Evolutionary conservation across 2,888 invertebrate genomes (phyloP).

Genomic region (Lottia gigantea): DNA sequence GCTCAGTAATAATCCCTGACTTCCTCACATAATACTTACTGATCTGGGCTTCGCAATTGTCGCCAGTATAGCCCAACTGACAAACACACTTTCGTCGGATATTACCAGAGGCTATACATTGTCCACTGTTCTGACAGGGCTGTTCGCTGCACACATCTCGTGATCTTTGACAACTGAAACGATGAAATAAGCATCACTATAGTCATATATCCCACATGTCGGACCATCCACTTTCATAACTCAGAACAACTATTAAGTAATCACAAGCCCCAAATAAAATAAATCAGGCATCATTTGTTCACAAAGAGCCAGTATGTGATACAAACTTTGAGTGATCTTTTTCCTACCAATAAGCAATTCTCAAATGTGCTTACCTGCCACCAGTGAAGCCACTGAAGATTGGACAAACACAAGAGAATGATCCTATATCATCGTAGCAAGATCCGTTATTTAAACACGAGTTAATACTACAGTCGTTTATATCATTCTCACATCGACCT

Average conservation of each 20-base stretch:
- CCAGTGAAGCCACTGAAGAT: conserved; percentile 39
- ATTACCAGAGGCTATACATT: conserved; percentile 39
- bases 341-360: too few species aligned
- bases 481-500: conserved; percentile 33
- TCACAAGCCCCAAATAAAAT: too few species aligned
- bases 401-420: conserved; percentile 45
- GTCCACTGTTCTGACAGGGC: conserved; percentile 43
- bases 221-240: too few species aligned
- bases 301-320: too few species aligned
- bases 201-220: too few species aligned
- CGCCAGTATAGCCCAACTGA: conserved; percentile 39
- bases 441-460: conserved; percentile 39
- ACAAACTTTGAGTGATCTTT: too few species aligned
- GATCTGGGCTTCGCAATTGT: conserved; percentile 39
- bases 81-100: conserved; percentile 37
- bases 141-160: conserved; percentile 35
- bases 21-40: conserved; percentile 31
- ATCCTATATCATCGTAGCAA: conserved; percentile 38
- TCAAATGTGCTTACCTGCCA: conserved; percentile 26
- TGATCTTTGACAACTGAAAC: conserved; percentile 27
- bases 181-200: too few species aligned
- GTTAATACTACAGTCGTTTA: conserved; percentile 31
- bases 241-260: too few species aligned
- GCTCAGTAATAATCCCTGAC: too few species aligned
- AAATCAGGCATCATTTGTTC: too few species aligned